Evolutionary conservation across 2,888 invertebrate species (phyloP), one percentile per base, ranked within the genome.

Genomic region (Apamea sordens): DNA sequence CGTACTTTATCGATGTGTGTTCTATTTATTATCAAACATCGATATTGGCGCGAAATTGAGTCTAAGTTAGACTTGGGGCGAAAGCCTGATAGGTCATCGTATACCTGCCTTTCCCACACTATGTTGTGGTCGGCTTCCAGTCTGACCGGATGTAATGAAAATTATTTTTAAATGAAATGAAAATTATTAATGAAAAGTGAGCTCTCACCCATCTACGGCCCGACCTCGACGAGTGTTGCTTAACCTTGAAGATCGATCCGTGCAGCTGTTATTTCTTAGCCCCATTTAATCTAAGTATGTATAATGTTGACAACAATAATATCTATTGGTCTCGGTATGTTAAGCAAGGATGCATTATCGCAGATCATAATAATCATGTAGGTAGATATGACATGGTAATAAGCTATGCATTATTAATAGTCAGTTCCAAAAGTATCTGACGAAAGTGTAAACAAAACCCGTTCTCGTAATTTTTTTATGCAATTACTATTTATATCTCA

Each of bases 11-110:
- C 41, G 11, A 32, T 7, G 56, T 6, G 73, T 32, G 32, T 73
- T 75, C 44, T 44, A 32, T 32, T 32, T 32, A 32, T 44, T 73
- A 68, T 73, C n/a, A 72, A 72, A 63, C 15, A 21, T 28, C 61
- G 21, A 6, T 44, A 68, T 15, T 44, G 72, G 28, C 44, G 63
- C 28, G 44, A 59, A 71, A 21, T 67, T 10, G 5, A n/a, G 2
- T 32, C 32, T 32, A 32, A 32, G 32, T 32, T 32, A 32, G 32
- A 32, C 32, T 32, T 32, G 32, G 32, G 32, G 32, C 32, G 32
- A 32, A 32, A 32, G 32, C 2, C 32, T 32, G 32, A 32, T 32
- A 32, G 32, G 32, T 32, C 32, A 32, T 32, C 32, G 0, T 32
- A 32, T 32, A 32, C 32, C 32, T 32, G 32, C 32, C 32, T 32